phyloP scores from a whole-genome alignment of 2,113 vertebrate genomes.

The Pica pica region DNA sequence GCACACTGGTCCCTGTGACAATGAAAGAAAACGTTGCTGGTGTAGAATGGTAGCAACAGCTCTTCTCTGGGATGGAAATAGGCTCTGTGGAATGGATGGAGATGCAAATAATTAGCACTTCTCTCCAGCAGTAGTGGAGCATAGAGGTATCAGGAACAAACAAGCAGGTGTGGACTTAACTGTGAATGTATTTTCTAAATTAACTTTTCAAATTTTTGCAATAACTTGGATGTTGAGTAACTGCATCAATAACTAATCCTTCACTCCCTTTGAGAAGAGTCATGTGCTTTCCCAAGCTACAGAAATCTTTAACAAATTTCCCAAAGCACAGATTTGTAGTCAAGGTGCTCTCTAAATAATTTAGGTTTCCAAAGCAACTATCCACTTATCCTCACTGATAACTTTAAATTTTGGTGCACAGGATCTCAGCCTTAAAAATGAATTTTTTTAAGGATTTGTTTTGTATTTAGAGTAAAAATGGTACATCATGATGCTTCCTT shows the following conservation, averaged over 20 bases:
- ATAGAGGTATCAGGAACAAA: neutral
- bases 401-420: neutral
- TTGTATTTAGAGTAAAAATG: neutral
- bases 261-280: neutral
- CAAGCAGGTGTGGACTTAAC: neutral
- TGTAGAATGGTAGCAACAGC: neutral
- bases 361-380: neutral
- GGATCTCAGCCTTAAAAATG: neutral
- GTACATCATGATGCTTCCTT: neutral
- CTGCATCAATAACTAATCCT: neutral
- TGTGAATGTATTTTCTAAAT: neutral
- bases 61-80: neutral
- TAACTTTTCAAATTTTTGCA: neutral
- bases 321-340: neutral
- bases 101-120: constrained; percentile 38
- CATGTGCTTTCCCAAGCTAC: neutral
- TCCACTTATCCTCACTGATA: neutral
- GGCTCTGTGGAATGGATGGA: neutral
- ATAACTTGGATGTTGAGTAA: neutral
- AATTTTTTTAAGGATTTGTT: neutral
- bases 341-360: neutral
- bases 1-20: neutral
- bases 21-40: neutral
- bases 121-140: neutral
- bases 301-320: neutral